Evolutionary conservation across 2,797 vertebrate species (phyloP).

Genomic region (Catharus ustulatus): DNA sequence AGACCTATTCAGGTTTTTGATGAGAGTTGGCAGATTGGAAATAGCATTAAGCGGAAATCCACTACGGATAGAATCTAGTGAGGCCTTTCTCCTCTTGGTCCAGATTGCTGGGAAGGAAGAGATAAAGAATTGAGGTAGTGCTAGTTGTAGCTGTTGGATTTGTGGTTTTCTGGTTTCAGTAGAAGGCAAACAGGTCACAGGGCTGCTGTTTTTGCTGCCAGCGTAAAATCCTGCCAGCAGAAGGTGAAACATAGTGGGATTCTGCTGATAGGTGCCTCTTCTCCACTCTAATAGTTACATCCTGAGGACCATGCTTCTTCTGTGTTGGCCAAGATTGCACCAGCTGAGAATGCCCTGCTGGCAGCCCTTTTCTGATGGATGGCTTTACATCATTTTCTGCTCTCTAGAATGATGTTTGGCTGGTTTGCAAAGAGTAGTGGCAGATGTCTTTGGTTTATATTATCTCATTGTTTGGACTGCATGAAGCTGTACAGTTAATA

Average conservation of each 20-base stretch:
- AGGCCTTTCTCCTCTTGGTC: neutral
- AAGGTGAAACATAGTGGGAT: neutral
- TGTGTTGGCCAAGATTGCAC: neutral
- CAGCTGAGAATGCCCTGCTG: neutral
- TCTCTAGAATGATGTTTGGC: neutral
- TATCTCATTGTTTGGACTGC: neutral
- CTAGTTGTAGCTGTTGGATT: neutral
- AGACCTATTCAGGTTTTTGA: neutral
- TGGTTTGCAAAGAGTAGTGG: neutral
- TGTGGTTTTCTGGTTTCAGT: neutral
- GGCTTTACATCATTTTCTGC: neutral
- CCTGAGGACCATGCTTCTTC: neutral
- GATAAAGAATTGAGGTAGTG: neutral
- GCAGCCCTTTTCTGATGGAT: neutral
- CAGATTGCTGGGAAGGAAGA: neutral
- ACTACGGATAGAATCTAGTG: neutral
- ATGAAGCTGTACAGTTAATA: neutral
- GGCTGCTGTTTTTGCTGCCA: neutral
- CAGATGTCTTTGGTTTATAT: neutral
- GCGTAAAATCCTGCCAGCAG: neutral
- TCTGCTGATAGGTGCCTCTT: neutral
- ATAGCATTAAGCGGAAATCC: neutral
- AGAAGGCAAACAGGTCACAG: neutral
- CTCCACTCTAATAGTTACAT: neutral
- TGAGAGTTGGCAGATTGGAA: neutral